Conservation (phyloP, 2,888 invertebrate species). For the Drosophila maculinotata region DNA sequence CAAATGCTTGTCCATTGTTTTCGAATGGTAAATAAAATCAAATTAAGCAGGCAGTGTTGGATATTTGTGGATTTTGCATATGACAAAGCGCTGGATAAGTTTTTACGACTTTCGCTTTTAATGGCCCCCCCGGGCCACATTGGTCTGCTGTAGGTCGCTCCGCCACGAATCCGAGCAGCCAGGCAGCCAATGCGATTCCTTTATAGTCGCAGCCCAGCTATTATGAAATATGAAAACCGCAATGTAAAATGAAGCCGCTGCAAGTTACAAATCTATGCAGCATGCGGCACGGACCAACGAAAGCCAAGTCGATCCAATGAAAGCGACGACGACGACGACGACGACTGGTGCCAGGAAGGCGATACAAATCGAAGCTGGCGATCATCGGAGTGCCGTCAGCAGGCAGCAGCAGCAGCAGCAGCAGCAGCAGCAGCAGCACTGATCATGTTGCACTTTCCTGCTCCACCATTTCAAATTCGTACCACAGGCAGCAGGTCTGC, state of each 20-base stretch:
- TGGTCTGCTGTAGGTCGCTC: conserved; percentile 70
- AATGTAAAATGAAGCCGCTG: conserved; percentile 64
- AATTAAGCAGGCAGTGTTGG: conserved; percentile 53
- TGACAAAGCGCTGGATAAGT: conserved; percentile 63
- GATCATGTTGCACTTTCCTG: conserved; percentile 76
- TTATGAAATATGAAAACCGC: conserved; percentile 74
- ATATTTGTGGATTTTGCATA: conserved; percentile 72
- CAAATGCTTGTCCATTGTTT: conserved; percentile 67
- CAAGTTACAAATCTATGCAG: conserved; percentile 69
- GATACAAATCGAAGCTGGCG: conserved; percentile 76
- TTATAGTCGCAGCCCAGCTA: conserved; percentile 36
- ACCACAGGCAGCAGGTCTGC: conserved; percentile 55
- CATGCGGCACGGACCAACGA: conserved; percentile 68
- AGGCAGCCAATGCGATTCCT: conserved; percentile 23
- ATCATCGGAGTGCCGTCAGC: conserved; percentile 53
- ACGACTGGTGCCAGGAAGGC: conserved; percentile 55
- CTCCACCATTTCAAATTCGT: conserved; percentile 60
- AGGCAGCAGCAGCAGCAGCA: too few relatives aligned
- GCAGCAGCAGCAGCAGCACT: conserved; percentile 32
- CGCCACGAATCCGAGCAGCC: conserved; percentile 33
- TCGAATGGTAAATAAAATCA: conserved; percentile 55
- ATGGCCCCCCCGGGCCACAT: conserved; percentile 48
- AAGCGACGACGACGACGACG: conserved; percentile 33
- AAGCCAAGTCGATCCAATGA: conserved; percentile 41
- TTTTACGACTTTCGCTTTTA: conserved; percentile 77